Conservation (phyloP, 2,797 vertebrate species). For the Adelosebastes latens region DNA sequence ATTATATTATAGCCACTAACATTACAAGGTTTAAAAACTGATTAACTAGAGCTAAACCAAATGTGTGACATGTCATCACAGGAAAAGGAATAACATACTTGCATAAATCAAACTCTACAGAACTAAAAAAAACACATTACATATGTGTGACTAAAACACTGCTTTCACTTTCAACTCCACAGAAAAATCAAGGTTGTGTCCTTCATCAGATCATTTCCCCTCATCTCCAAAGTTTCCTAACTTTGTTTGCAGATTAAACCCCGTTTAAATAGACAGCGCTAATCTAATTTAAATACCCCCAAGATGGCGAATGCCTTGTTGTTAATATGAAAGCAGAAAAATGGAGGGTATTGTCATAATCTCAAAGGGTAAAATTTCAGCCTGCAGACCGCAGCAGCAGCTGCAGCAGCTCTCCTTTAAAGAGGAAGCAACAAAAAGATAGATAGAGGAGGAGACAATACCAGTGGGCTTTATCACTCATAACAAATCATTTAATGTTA, state of each 20-base stretch:
- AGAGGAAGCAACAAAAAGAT: constrained; percentile 81
- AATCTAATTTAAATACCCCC: constrained; percentile 83
- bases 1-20: not conserved
- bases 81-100: not conserved
- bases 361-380: constrained; percentile 90
- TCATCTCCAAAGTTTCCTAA: constrained; percentile 30
- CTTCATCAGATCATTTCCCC: not conserved
- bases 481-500: not conserved
- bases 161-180: not conserved
- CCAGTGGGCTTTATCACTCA: constrained; percentile 4
- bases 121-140: not conserved
- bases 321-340: constrained; percentile 88
- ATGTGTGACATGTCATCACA: constrained; percentile 1
- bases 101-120: not conserved
- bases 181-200: not conserved
- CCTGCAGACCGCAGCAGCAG: constrained; percentile 81
- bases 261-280: constrained; percentile 24
- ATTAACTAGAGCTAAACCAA: not conserved
- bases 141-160: not conserved
- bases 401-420: constrained; percentile 63
- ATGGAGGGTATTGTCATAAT: constrained; percentile 95
- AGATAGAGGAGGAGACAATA: constrained; percentile 24
- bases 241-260: not conserved
- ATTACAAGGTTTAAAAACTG: not conserved
- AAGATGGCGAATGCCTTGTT: constrained; percentile 93